Percentiles rank a stretch among this genome's conserved stretches.
Evolutionary conservation across 2,888 invertebrate species (phyloP).

Genomic region (Noctua comes): DNA sequence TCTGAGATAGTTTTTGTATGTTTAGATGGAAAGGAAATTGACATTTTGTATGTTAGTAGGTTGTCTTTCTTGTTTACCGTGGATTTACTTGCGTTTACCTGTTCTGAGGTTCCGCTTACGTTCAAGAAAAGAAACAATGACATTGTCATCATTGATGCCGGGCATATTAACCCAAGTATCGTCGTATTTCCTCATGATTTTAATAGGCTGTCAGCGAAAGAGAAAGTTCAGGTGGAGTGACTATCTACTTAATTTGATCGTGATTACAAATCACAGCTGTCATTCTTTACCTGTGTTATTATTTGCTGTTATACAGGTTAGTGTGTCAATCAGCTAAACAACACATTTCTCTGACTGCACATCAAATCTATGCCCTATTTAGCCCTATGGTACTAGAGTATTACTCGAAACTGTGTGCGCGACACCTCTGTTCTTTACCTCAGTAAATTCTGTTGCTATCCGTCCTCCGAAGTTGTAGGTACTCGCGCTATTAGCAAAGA

Average conservation of each 20-base stretch:
- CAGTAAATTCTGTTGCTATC: slow-evolving; percentile 46
- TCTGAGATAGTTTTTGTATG: neutral
- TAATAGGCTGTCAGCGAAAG: neutral
- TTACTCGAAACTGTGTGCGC: slow-evolving; percentile 41
- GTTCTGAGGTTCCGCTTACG: neutral
- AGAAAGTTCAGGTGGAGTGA: too few species aligned
- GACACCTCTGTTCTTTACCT: slow-evolving; percentile 56
- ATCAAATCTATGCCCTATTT: neutral
- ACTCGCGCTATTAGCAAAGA: slow-evolving; percentile 53
- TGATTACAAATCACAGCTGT: too few species aligned
- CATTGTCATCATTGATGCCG: neutral
- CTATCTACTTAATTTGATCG: neutral
- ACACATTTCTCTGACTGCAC: neutral
- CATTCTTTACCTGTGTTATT: neutral
- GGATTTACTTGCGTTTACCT: neutral
- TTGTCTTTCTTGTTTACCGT: neutral
- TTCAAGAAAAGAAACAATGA: neutral
- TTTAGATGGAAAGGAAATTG: neutral
- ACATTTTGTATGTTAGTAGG: neutral
- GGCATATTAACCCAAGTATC: neutral
- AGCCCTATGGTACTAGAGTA: slow-evolving; percentile 47
- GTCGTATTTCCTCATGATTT: neutral
- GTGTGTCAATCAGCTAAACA: neutral
- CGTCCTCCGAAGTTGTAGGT: slow-evolving; percentile 13
- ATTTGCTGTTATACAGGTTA: neutral